Evolutionary conservation across 92 coral and sea anemone species (phyloP).

Genomic region (Meandrina meandrites): DNA sequence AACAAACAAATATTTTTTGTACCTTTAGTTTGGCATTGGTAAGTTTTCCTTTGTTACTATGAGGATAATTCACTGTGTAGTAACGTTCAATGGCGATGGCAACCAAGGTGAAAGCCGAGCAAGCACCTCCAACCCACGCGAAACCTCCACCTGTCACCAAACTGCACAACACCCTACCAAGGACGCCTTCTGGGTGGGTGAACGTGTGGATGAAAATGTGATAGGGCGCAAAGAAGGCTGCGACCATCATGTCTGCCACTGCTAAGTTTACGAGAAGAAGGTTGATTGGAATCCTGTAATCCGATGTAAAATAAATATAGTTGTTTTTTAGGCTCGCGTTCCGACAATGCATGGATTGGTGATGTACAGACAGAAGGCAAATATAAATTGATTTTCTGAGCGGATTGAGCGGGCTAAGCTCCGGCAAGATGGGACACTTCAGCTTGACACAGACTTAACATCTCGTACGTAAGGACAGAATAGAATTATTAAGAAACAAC

Average conservation of each 20-base stretch:
- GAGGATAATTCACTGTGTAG: slow-evolving; percentile 15
- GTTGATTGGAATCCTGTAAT: slow-evolving; percentile 4
- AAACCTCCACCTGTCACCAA: slow-evolving; percentile 20
- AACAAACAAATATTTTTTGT: too few relatives aligned
- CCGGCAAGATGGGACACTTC: too few relatives aligned
- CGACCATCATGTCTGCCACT: slow-evolving; percentile 21
- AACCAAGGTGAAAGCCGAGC: slow-evolving; percentile 19
- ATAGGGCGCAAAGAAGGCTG: slow-evolving; percentile 7
- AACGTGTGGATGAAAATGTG: slow-evolving; percentile 13
- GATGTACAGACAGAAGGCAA: too few relatives aligned
- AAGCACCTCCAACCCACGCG: slow-evolving; percentile 31
- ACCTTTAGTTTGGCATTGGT: background rate
- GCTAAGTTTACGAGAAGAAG: slow-evolving; percentile 23
- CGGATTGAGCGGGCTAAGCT: too few relatives aligned
- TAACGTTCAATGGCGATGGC: slow-evolving; percentile 31
- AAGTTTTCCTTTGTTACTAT: slow-evolving; percentile 8
- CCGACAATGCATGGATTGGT: too few relatives aligned
- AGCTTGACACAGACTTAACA: too few relatives aligned
- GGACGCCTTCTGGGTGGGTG: slow-evolving; percentile 13
- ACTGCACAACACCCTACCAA: slow-evolving; percentile 4
- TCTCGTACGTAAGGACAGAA: too few relatives aligned
- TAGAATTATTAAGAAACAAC: too few relatives aligned
- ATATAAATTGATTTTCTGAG: too few relatives aligned
- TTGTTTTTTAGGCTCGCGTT: too few relatives aligned
- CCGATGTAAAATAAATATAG: too few relatives aligned